Evolutionary conservation across 2,113 vertebrate genomes (phyloP).

Genomic region (Ailuropoda melanoleuca): DNA sequence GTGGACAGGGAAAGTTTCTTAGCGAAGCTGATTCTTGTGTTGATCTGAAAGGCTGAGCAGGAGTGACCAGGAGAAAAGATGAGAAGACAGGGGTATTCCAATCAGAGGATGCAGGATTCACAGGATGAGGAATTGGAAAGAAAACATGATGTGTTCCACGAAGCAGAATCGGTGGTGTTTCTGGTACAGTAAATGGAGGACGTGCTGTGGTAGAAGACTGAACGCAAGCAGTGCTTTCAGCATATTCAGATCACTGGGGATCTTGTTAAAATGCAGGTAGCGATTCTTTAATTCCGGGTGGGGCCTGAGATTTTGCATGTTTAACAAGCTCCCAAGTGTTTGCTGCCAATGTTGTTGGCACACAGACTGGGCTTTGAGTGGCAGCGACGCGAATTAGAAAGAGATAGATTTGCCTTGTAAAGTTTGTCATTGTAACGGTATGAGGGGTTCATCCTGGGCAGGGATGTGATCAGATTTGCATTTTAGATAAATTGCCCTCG

Average conservation of each 20-base stretch:
- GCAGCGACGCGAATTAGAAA: background rate
- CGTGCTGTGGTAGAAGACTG: background rate
- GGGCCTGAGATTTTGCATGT: background rate
- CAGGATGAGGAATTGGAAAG: background rate
- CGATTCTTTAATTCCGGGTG: background rate
- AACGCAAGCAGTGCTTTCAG: background rate
- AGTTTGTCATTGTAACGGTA: background rate
- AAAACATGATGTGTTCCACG: background rate
- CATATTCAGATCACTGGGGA: background rate
- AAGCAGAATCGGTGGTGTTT: background rate
- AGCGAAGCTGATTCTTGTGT: background rate
- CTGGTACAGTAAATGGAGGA: background rate
- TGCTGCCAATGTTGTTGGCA: background rate
- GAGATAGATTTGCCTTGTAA: background rate
- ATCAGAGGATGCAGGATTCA: background rate
- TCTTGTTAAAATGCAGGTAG: background rate
- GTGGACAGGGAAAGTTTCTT: background rate
- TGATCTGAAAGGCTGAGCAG: background rate
- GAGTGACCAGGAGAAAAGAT: background rate
- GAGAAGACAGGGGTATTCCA: background rate
- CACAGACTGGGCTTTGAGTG: background rate
- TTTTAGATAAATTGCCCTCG: background rate
- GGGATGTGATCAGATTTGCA: background rate
- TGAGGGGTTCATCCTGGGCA: background rate
- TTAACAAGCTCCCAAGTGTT: background rate